Base-by-base conservation (phyloP, 1,140 invertebrate species). In the Pachypeltis micranthus region DNA sequence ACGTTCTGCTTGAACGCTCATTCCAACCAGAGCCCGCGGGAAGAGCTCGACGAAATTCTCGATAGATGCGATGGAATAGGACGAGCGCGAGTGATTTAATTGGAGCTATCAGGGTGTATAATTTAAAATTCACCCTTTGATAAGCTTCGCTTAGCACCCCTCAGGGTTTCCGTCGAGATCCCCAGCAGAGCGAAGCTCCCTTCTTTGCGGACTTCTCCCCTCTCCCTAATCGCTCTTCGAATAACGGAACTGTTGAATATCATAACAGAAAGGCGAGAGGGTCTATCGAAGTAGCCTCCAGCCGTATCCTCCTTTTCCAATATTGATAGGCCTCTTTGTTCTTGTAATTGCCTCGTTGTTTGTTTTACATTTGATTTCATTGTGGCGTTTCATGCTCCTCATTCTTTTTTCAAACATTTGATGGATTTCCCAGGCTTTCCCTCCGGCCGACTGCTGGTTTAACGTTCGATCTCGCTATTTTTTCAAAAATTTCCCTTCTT, bases 71-170 rank as follows among this genome's bases (percentile, higher is more conserved):
- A n/a, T n/a, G n/a, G n/a, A n/a, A n/a, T n/a, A n/a, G n/a, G n/a
- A n/a, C n/a, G n/a, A n/a, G n/a, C n/a, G 34, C 7, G 34, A 10
- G 34, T 7, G 34, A n/a, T 51, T 51, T 51, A 51, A 51, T 51
- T 51, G 47, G 23, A 51, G 47, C 47, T 51, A 51, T 51, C 47
- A 51, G 47, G 47, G 47, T 51, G 47, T 51, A 51, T 51, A 51
- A 51, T 51, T 51, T 51, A 51, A 51, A 51, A 51, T 51, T 51
- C 47, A 51, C 47, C 47, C 47, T 51, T 51, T 51, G 47, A 51
- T 51, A 51, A 51, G 47, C 47, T 51, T 21, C 47, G 47, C 47
- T 51, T 51, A 51, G 47, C 47, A 51, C 47, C 47, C 47, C 47
- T n/a, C 7, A 21, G 47, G 47, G 47, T 10, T 51, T 51, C 47